These are phyloP conservation scores for Eugnorisma glareosa DNA, from an alignment of 2,888 invertebrate species.

Conservation along the genomic window DNA sequence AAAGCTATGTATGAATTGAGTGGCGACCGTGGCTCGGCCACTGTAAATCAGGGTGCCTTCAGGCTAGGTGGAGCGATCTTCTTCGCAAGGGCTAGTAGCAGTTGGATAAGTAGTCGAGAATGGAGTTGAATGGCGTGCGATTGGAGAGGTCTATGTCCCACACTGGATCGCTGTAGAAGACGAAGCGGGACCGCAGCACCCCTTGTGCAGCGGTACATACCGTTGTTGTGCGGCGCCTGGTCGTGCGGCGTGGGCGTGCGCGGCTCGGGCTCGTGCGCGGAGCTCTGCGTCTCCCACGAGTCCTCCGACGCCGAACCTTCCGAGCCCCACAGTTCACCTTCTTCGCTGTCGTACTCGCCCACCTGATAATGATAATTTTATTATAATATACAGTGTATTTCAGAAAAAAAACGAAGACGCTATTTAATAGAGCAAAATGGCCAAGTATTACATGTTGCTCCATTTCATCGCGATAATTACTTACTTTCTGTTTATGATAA, in stretches of 20 bases:
- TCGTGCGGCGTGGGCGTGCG: conserved; percentile 68
- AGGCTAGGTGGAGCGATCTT: not conserved
- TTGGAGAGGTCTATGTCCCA: not conserved
- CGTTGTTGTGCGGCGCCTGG: conserved; percentile 27
- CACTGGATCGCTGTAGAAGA: not conserved
- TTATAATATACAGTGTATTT: not conserved
- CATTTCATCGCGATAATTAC: not conserved
- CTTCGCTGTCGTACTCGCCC: conserved; percentile 94
- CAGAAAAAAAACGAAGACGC: not conserved
- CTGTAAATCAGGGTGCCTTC: not conserved
- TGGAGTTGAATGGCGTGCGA: not conserved
- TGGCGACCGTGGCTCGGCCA: not conserved
- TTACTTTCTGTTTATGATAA: not conserved
- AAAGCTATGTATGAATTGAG: not conserved
- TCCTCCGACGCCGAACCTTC: conserved; percentile 93
- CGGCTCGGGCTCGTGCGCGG: conserved; percentile 84
- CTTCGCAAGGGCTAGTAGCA: not conserved
- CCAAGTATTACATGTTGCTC: not conserved
- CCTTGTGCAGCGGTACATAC: too few species aligned
- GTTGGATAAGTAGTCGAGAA: not conserved
- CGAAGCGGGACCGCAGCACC: too few species aligned
- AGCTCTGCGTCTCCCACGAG: conserved; percentile 96
- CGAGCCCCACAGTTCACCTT: conserved; percentile 93
- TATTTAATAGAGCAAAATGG: not conserved
- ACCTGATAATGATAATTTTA: conserved; percentile 79